Base-by-base conservation (phyloP, 2,113 vertebrate genomes). In the Furnarius figulus region DNA sequence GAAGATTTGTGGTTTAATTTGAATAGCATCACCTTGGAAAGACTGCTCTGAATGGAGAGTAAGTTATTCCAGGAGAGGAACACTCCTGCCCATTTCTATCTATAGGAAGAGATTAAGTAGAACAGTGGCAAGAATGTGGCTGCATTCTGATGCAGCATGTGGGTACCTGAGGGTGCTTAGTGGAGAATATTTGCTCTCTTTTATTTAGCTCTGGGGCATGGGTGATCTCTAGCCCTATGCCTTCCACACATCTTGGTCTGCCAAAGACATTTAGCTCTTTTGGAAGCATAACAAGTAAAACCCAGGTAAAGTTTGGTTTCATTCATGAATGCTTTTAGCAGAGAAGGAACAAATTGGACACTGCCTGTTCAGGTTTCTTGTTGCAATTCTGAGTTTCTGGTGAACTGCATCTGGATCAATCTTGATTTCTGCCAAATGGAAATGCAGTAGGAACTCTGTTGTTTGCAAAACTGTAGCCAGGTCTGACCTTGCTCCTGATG, bases 1-100 rank as follows among this genome's bases (percentile, higher is more conserved):
- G 53, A 96, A 96, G 86, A 95, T 89, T 89, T 89, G 87, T 81
- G 22, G 44, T 91, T 95, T 78, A 90, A 91, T 96, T 94, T 91
- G 84, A 94, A 75, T 71, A 83, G 44, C 5, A 2, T 71, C 86
- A 44, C 42, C 56, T 82, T 85, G 87, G 58, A 94, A 95, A 87
- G 62, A 72, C 53, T 86, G 30, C n/a, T 39, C 63, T 92, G 66
- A 77, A 56, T 46, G 40, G 70, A 67, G 46, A 85, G 55, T 39
- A 79, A 85, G 73, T 75, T 87, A 78, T 68, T 81, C 47, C 2
- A 6, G 78, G 42, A 77, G n/a, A 85, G 68, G 61, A 89, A n/a
- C 13, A 81, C 46, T 73, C 25, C 39, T 80, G 55, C n/a, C 65
- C 53, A 11, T 74, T 95, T 77, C 68, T 86, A 12, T 59, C 73